Base-by-base conservation (phyloP, 2,113 vertebrate species). In the Datnioides undecimradiatus region DNA sequence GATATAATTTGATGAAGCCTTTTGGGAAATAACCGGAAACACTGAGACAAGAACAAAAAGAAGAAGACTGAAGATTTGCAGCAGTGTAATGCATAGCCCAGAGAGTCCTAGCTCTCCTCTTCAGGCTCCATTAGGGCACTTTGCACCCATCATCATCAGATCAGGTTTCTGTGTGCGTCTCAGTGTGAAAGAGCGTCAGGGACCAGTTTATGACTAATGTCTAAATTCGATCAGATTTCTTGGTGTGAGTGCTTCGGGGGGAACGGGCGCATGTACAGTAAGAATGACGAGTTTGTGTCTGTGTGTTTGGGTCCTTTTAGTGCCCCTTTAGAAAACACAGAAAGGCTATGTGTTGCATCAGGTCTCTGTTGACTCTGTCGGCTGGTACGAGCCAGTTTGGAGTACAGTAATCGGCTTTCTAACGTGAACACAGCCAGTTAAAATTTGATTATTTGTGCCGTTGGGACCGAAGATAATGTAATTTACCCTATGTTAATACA, bases 391-490 rank as follows among this genome's bases (percentile, higher is more conserved):
- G 81, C 73, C 73, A 70, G 63, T 65, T 69, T 55, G 9, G 33
- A 68, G 45, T 3, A 14, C 25, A 14, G 29, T 38, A 31, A 79
- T 51, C 59, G 48, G 25, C 52, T 51, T 21, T 63, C 64, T 41
- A 69, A 63, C 21, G 49, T 62, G 58, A n/a, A 27, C 46, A 40
- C 57, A 55, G 23, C 13, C 12, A 51, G 48, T 38, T 76, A 33
- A 74, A 87, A 88, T 82, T 8, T 54, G 73, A 88, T 86, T 73
- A 81, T 68, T 70, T 69, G 58, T 67, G 14, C 80, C 71, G 49
- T 34, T 38, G 65, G 65, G 70, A 51, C 23, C 41, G 40, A 54
- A 66, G 74, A 46, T 82, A 64, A 90, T 87, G 67, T 62, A 19
- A 83, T 89, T 80, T 76, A 45, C 16, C 8, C 25, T 16, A 48